Evolutionary conservation across 2,888 invertebrate genomes (phyloP), one percentile per base, ranked within the genome.

Genomic region (Gryllus longicercus): DNA sequence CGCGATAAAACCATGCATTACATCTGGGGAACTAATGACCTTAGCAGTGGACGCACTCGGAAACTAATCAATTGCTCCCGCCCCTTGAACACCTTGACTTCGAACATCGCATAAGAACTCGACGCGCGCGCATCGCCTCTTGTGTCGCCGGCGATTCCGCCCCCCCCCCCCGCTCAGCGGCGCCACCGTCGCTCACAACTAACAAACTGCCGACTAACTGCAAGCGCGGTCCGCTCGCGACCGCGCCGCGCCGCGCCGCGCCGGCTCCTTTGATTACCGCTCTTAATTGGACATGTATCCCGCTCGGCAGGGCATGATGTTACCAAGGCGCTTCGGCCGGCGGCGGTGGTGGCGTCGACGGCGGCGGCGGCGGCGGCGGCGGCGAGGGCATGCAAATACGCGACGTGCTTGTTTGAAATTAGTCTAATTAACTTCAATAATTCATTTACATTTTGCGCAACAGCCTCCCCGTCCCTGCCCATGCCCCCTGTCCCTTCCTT

Each of bases 311-410:
- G 63, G 63, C 14, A 63, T 63, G 63, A 63, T 63, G 63, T 63
- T 63, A 63, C 63, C 63, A 63, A 63, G 63, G 38, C 38, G 38
- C 38, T 8, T 63, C 63, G 63, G 14, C 14, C 63, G 63, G 63
- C 14, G 11, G 51, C 51, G 51, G 16, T 51, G 51, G 51, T 51
- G 51, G 16, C 51, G 16, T 11, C 51, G 51, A 16, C 16, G 51
- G 51, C 51, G 51, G 51, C 2, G 11, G n/a, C n/a, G n/a, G n/a
- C n/a, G 63, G 63, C 63, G 63, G 63, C n/a, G 3, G 63, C 63
- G 63, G 63, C 63, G 63, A 63, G n/a, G n/a, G 63, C 63, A 63
- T 63, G 63, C 63, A n/a, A 63, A 63, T 63, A 63, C 63, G 16
- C 16, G 16, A 63, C 63, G 63, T 63, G 63, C 63, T 63, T 63